These are phyloP conservation scores for Eupithecia inturbata DNA, from an alignment of 2,888 invertebrate species.

Conservation along the genomic window DNA sequence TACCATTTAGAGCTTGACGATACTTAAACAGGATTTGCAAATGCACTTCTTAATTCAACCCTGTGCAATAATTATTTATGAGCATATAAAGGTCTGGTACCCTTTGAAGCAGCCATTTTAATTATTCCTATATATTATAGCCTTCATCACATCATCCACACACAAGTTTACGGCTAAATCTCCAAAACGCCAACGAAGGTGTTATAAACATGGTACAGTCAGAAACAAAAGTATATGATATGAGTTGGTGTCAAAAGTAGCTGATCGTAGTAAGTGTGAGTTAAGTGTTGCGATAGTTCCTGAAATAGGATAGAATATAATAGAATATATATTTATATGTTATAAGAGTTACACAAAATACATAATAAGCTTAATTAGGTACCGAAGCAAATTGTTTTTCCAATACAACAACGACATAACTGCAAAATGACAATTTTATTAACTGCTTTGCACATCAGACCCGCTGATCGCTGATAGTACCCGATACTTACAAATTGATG, in stretches of 20 bases:
- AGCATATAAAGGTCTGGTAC: not conserved
- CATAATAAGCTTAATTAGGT: no score
- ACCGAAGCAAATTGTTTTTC: not conserved
- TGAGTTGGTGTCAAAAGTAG: not conserved
- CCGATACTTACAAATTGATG: not conserved
- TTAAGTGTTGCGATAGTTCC: not conserved
- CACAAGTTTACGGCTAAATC: slow-evolving; percentile 2
- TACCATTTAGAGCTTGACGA: not conserved
- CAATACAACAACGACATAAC: not conserved
- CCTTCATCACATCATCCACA: not conserved
- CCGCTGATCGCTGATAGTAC: not conserved
- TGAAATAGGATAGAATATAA: no score
- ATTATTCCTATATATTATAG: not conserved
- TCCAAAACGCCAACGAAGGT: slow-evolving; percentile 3
- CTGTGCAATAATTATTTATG: not conserved
- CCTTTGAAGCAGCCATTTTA: slow-evolving; percentile 7
- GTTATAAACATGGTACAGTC: not conserved
- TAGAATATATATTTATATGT: no score
- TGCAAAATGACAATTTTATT: not conserved
- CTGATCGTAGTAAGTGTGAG: not conserved
- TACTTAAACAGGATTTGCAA: not conserved
- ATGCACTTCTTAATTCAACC: not conserved
- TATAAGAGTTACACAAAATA: no score
- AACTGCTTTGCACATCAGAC: not conserved
- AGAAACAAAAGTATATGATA: not conserved